Percentiles rank a stretch among this genome's conserved stretches.
Conservation (phyloP, 2,797 vertebrate species). For the Cyclopterus lumpus region DNA sequence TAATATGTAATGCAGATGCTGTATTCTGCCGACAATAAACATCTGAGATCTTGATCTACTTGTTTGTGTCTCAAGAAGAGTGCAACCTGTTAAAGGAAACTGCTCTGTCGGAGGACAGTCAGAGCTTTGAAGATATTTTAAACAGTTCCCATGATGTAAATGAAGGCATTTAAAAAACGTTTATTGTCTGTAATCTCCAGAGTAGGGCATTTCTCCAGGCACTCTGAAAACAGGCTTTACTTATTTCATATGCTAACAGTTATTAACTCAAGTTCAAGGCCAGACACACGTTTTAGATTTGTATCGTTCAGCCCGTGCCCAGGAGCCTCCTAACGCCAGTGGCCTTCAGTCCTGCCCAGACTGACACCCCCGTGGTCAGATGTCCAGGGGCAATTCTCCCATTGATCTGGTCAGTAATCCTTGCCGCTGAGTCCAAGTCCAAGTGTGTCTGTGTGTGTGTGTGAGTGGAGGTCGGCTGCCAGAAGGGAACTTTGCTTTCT, state of each 20-base stretch:
- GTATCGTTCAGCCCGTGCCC: conserved; percentile 21
- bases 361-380: conserved; percentile 32
- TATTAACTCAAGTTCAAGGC: conserved; percentile 32
- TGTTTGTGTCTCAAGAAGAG: neutral
- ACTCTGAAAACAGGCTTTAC: conserved; percentile 16
- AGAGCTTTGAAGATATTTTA: neutral
- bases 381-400: conserved; percentile 35
- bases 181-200: conserved; percentile 5
- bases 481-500: conserved; percentile 9
- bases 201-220: conserved; percentile 23
- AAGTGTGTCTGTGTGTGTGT: neutral
- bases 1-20: neutral
- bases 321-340: conserved; percentile 14
- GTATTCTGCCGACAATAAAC: neutral
- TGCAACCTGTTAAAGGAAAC: too few species aligned
- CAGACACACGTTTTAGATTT: conserved; percentile 34
- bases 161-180: neutral
- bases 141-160: neutral
- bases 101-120: neutral
- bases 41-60: neutral
- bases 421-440: neutral
- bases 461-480: neutral
- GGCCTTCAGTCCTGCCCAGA: conserved; percentile 15
- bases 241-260: conserved; percentile 42
- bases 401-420: conserved; percentile 41